Conservation (phyloP, 2,797 vertebrate genomes). For the Cyprinodon diabolis region DNA sequence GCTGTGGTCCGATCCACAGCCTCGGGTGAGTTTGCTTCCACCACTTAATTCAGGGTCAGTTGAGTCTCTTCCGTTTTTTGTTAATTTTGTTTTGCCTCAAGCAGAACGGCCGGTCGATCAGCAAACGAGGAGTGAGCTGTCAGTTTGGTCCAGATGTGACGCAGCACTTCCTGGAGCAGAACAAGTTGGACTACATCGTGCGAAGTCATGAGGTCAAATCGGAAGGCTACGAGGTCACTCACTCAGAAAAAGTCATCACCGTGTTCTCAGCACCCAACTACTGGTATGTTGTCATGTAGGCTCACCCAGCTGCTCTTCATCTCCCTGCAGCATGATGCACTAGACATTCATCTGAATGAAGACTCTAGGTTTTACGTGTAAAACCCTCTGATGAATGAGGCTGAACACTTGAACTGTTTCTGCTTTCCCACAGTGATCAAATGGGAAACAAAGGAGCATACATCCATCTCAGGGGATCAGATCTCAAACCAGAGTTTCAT, state of each 20-base stretch:
- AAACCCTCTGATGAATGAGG: neutral
- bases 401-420: neutral
- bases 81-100: neutral
- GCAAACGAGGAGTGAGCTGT: slow-evolving; percentile 94
- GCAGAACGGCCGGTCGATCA: slow-evolving; percentile 89
- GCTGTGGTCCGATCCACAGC: slow-evolving; percentile 95
- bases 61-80: neutral
- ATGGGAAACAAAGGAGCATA: slow-evolving; percentile 98
- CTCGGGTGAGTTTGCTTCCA: slow-evolving; percentile 83
- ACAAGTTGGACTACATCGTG: slow-evolving; percentile 90
- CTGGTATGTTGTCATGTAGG: slow-evolving; percentile 80
- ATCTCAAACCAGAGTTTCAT: slow-evolving; percentile 94
- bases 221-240: slow-evolving; percentile 94
- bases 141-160: slow-evolving; percentile 95
- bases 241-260: slow-evolving; percentile 93
- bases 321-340: no score
- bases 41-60: rapidly evolving
- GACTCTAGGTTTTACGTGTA: neutral
- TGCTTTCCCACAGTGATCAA: slow-evolving; percentile 86
- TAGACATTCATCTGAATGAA: neutral
- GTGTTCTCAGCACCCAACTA: slow-evolving; percentile 98
- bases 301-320: neutral
- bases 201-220: slow-evolving; percentile 95
- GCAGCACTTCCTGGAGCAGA: slow-evolving; percentile 89
- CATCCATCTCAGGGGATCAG: slow-evolving; percentile 93